Conservation (phyloP, 1,140 invertebrate genomes). For the Drosophila teissieri region DNA sequence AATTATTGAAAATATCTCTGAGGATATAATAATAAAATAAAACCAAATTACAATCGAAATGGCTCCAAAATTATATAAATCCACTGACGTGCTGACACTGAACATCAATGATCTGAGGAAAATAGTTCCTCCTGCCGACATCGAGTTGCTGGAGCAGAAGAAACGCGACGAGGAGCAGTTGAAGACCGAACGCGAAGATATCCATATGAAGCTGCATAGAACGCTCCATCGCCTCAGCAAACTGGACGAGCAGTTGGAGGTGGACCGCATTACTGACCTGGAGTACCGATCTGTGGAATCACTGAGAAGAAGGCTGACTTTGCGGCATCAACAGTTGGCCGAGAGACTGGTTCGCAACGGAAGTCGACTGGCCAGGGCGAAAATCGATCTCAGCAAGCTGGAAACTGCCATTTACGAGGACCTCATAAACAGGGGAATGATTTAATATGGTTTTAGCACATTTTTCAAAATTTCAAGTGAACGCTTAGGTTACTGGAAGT, state of each 20-base stretch:
- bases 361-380: neutral
- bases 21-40: no score
- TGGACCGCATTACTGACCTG: neutral
- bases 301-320: neutral
- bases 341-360: constrained; percentile 3
- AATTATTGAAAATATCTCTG: no score
- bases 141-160: neutral
- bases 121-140: neutral
- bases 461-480: no score
- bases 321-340: neutral
- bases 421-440: neutral
- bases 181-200: neutral
- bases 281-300: neutral
- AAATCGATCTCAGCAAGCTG: neutral
- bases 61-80: neutral
- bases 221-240: neutral
- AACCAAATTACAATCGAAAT: neutral
- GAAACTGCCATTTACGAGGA: neutral
- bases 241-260: neutral
- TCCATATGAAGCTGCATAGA: neutral
- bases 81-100: neutral
- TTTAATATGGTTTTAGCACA: neutral
- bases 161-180: neutral
- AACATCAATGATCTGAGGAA: neutral
- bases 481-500: no score